Evolutionary conservation across 1,140 invertebrate species (phyloP), one percentile per base, ranked within the genome.

Genomic region (Cyclina sinensis): DNA sequence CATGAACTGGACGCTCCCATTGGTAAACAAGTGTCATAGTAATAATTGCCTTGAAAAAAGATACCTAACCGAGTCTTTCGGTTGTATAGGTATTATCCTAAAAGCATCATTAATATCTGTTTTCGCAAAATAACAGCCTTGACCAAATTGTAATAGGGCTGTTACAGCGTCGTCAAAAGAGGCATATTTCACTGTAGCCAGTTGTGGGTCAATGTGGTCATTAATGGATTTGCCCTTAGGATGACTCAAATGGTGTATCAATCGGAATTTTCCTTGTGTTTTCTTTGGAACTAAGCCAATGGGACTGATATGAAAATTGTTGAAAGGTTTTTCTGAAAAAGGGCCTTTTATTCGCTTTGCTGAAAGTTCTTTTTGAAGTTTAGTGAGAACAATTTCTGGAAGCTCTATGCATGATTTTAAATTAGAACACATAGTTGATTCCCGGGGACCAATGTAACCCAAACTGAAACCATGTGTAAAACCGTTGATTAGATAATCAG

Each of bases 1-100:
- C 90, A 92, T 11, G 78, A 83, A 27, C 51, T 82, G 24, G 82
- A 90, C 16, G 59, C 81, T 0, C 88, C 90, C 80, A 92, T 91
- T 0, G 88, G 89, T 0, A 92, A 30, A 83, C 79, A 90, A 4
- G 46, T 78, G 32, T 90, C 91, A 51, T 65, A 88, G 43, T 86
- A 91, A 65, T 76, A 88, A 0, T 74, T 48, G 32, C 32, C 32
- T 2, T 79, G 5, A 79, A 79, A 79, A 12, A 11, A 2, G 14
- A 88, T 48, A 14, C 86, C 86, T 2, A 88, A 35, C 21, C 70
- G 27, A 35, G 21, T 89, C 80, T 5, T 27, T 21, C 12, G 80
- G 79, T 11, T 82, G 81, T 35, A 89, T 68, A 11, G 81, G 79
- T 30, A 89, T 68, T 37, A 83, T 11, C 18, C 87, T n/a, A 30